Evolutionary conservation across 2,888 invertebrate genomes (phyloP).

Genomic region (Syrista parreyssii): DNA sequence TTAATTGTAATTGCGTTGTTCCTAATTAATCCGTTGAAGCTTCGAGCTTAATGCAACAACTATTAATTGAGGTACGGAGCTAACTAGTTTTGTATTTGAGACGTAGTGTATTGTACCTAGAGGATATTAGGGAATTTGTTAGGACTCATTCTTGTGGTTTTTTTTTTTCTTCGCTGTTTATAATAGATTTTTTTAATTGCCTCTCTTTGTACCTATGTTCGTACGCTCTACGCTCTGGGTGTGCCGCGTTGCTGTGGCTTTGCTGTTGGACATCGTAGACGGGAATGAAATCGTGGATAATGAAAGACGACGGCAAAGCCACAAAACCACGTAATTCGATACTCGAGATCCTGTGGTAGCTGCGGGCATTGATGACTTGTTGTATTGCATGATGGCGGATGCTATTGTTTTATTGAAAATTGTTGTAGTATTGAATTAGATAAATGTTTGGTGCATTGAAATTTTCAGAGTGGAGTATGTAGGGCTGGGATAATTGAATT

Average conservation of each 20-base stretch:
- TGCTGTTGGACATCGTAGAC: neutral
- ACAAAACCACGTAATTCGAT: constrained; percentile 39
- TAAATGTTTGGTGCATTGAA: neutral
- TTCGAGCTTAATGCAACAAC: neutral
- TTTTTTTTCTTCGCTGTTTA: neutral
- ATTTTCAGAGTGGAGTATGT: neutral
- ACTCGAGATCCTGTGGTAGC: constrained; percentile 10
- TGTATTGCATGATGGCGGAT: neutral
- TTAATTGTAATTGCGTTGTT: constrained; percentile 3
- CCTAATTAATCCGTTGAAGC: constrained; percentile 1
- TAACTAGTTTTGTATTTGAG: neutral
- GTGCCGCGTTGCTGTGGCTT: neutral
- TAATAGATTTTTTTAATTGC: neutral
- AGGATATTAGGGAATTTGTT: neutral
- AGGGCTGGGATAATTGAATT: neutral
- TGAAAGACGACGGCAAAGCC: constrained; percentile 39
- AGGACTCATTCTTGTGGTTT: neutral
- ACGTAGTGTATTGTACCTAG: neutral
- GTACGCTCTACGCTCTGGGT: neutral
- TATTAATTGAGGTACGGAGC: neutral
- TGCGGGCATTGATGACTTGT: neutral
- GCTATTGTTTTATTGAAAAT: neutral
- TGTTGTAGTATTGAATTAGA: neutral
- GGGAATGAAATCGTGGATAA: constrained; percentile 20
- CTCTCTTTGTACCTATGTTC: neutral